phyloP scores from a whole-genome alignment of 2,113 vertebrate species.

The Gorsachius goisagi region DNA sequence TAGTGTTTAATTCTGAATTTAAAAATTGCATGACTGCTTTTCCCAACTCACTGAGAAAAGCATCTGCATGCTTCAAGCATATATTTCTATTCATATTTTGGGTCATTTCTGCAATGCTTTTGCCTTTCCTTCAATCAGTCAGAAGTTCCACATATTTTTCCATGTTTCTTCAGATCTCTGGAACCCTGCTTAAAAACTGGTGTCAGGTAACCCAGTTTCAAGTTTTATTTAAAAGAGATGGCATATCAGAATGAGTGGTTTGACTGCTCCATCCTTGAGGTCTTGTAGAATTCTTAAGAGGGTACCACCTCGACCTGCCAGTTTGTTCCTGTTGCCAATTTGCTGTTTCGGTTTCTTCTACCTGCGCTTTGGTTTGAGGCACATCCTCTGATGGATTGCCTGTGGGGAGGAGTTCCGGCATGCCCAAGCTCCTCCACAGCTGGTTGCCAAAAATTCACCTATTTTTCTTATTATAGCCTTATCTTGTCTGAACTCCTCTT shows the following conservation, averaged over 20 bases:
- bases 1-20: neutral
- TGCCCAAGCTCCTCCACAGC: neutral
- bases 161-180: neutral
- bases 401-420: neutral
- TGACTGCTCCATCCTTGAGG: neutral
- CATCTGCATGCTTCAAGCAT: rapidly evolving
- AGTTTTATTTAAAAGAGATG: neutral
- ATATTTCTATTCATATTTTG: neutral
- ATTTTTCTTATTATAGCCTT: neutral
- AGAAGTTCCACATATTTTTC: neutral
- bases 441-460: neutral
- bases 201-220: neutral
- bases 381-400: no score
- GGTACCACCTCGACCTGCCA: neutral
- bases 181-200: neutral
- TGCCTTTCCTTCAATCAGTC: neutral
- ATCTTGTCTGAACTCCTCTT: neutral
- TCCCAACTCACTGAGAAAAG: neutral
- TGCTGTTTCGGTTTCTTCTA: neutral
- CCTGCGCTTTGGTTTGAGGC: rapidly evolving
- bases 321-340: neutral
- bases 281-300: neutral
- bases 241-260: neutral
- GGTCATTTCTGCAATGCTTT: neutral
- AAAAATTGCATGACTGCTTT: neutral